These are phyloP conservation scores for Cololabis saira DNA, from an alignment of 2,113 vertebrate genomes.

Conservation along the genomic window DNA sequence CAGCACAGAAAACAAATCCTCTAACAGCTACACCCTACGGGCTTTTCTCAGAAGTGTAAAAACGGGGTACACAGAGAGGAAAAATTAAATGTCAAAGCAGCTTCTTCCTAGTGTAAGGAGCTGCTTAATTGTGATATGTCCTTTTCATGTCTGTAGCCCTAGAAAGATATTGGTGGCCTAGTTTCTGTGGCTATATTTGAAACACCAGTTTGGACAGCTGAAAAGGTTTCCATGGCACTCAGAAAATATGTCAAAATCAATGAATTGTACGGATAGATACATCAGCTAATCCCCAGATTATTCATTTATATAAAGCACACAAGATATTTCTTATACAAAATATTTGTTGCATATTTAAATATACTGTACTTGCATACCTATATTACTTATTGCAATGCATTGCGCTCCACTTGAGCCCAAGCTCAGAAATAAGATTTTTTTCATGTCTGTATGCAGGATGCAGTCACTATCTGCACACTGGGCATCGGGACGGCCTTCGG, in stretches of 20 bases:
- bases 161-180: constrained; percentile 62
- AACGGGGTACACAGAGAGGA: constrained; percentile 19
- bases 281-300: not conserved
- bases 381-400: too few relatives aligned
- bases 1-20: constrained; percentile 31
- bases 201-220: constrained; percentile 62
- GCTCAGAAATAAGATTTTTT: not conserved
- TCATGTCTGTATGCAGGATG: constrained; percentile 85
- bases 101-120: constrained; percentile 47
- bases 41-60: constrained; percentile 29
- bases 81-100: constrained; percentile 19
- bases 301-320: constrained; percentile 35
- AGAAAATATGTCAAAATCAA: constrained; percentile 31
- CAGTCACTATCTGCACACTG: constrained; percentile 95
- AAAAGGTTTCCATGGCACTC: constrained; percentile 34
- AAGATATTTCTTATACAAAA: constrained; percentile 30
- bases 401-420: not conserved
- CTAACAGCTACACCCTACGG: constrained; percentile 11
- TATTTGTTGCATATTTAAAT: too few relatives aligned
- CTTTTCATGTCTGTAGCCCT: constrained; percentile 57
- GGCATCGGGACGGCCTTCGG: constrained; percentile 97
- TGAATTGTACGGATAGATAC: not conserved
- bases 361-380: too few relatives aligned
- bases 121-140: constrained; percentile 47
- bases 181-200: constrained; percentile 63